Conservation (phyloP, 2,113 vertebrate genomes). For the Pica pica region DNA sequence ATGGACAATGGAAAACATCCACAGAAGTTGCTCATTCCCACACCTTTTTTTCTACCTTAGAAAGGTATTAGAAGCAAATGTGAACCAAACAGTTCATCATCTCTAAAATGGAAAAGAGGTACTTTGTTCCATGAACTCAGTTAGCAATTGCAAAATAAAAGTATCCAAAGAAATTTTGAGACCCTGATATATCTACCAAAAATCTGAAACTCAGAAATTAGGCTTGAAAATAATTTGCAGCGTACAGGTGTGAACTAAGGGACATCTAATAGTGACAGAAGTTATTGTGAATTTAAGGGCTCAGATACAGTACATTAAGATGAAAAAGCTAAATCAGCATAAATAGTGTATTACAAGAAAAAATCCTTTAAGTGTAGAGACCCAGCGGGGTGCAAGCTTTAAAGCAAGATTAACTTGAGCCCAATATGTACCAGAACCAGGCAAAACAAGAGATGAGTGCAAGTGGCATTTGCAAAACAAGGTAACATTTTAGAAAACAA, state of each 20-base stretch:
- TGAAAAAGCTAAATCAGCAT: not conserved
- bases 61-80: not conserved
- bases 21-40: not conserved
- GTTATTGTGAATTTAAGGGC: not conserved
- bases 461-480: not conserved
- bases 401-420: not conserved
- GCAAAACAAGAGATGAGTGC: not conserved
- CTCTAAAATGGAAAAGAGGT: not conserved
- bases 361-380: not conserved
- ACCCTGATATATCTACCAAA: not conserved
- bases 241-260: not conserved
- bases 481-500: not conserved
- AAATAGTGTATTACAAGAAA: not conserved
- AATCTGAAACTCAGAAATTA: not conserved
- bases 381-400: not conserved
- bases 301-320: not conserved
- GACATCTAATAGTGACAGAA: not conserved
- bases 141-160: not conserved
- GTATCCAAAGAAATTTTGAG: not conserved
- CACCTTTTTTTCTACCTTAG: not conserved
- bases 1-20: not conserved
- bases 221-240: not conserved
- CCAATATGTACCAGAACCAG: not conserved
- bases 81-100: not conserved
- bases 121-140: not conserved